Base-by-base conservation (phyloP, 2,888 invertebrate species). In the Diaphora mendica region DNA sequence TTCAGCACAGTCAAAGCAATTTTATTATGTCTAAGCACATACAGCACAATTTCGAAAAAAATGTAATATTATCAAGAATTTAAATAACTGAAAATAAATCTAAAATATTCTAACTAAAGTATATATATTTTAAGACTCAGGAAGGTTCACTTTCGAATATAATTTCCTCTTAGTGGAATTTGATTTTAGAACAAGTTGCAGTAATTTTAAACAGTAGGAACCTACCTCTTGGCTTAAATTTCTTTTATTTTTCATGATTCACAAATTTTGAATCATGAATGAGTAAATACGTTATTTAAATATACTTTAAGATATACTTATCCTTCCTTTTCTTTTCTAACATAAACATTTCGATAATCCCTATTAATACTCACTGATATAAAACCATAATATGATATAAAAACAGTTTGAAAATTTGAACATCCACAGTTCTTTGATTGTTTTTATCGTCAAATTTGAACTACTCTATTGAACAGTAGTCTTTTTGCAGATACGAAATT, bases 311-410 rank as follows among this genome's bases (percentile, higher is more conserved):
- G 20, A 48, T 48, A 73, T 55, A 64, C 26, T 66, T 73, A 55
- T 73, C 23, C 59, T 73, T 13, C 9, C 13, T 73, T 65, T 26
- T 30, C 77, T 82, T 84, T 80, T 65, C 82, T 84, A 82, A 82
- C 39, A 73, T 73, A 55, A 9, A 55, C 17, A 55, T 51, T n/a
- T 48, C 39, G 8, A 39, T 39, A 7, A 39, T 39, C 39, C 8
- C 39, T 39, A n/a, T n/a, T n/a, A n/a, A n/a, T n/a, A n/a, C n/a
- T n/a, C n/a, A n/a, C n/a, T n/a, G n/a, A n/a, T n/a, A n/a, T n/a
- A n/a, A n/a, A n/a, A n/a, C n/a, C n/a, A n/a, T n/a, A n/a, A n/a
- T n/a, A n/a, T n/a, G n/a, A n/a, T n/a, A n/a, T n/a, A n/a, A n/a
- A n/a, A n/a, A n/a, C n/a, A n/a, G n/a, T n/a, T n/a, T n/a, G n/a